Percentiles rank a stretch among this genome's conserved stretches.
These are phyloP conservation scores for Ptilonorhynchus violaceus DNA, from an alignment of 2,113 vertebrate genomes.

Conservation along the genomic window DNA sequence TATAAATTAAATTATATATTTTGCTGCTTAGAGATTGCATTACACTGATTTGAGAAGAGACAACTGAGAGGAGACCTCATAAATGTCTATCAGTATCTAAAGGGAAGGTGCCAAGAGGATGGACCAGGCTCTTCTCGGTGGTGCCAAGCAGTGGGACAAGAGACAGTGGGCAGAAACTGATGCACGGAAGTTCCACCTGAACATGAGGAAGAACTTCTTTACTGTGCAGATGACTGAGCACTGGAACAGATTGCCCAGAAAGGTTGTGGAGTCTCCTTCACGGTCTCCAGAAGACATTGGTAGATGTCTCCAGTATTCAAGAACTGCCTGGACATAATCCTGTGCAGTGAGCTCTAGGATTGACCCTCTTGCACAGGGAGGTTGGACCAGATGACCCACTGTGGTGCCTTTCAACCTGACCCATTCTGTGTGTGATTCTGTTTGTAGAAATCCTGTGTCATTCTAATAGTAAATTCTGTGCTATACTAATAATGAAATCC, in stretches of 20 bases:
- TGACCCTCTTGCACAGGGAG: background rate
- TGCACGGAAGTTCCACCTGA: background rate
- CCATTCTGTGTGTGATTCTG: background rate
- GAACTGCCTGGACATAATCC: background rate
- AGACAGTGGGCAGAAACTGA: background rate
- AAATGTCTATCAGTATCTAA: background rate
- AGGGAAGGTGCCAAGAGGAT: background rate
- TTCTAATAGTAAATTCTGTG: background rate
- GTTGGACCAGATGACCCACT: background rate
- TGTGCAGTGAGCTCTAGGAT: background rate
- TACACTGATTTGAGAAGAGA: background rate
- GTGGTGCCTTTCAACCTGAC: background rate
- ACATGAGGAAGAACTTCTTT: background rate
- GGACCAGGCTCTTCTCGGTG: background rate
- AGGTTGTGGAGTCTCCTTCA: accelerated
- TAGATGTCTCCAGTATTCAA: too few relatives aligned
- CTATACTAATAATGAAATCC: background rate
- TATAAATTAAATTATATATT: background rate
- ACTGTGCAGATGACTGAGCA: too few relatives aligned
- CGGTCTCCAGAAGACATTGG: too few relatives aligned
- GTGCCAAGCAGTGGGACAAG: background rate
- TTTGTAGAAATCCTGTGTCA: background rate
- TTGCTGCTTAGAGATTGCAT: background rate
- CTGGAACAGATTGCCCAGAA: background rate
- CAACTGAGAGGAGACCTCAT: background rate